Conservation (phyloP, 2,888 invertebrate genomes). For the Phragmatobia fuliginosa region DNA sequence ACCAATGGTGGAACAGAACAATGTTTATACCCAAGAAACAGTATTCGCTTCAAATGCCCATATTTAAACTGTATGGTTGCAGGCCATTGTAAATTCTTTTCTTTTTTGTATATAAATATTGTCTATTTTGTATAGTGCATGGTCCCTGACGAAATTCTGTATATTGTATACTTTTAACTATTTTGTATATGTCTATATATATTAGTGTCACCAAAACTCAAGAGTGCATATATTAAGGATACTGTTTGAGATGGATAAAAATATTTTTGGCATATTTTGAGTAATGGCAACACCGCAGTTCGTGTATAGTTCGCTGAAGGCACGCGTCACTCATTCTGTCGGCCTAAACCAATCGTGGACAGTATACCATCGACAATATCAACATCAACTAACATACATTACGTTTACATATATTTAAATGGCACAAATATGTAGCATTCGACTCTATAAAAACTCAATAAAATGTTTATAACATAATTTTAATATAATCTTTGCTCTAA, state of each 20-base stretch:
- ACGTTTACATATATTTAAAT: slow-evolving; percentile 73
- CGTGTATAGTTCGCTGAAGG: slow-evolving; percentile 46
- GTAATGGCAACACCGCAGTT: slow-evolving; percentile 41
- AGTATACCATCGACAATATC: slow-evolving; percentile 50
- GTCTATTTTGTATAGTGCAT: slow-evolving; percentile 44
- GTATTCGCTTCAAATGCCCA: neutral
- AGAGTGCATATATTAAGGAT: slow-evolving; percentile 7
- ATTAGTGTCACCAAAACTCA: slow-evolving; percentile 28
- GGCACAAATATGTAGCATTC: slow-evolving; percentile 82
- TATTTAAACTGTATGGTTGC: neutral
- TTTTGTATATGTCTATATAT: slow-evolving; percentile 9
- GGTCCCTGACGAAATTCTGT: slow-evolving; percentile 65
- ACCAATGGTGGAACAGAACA: slow-evolving; percentile 1
- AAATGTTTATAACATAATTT: slow-evolving; percentile 61
- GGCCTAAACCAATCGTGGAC: slow-evolving; percentile 51
- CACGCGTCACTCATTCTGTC: slow-evolving; percentile 52
- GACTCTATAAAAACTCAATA: slow-evolving; percentile 61
- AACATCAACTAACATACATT: slow-evolving; percentile 62
- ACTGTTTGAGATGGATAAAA: slow-evolving; percentile 1
- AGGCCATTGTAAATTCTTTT: slow-evolving; percentile 18
- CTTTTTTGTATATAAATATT: slow-evolving; percentile 41
- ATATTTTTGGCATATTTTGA: slow-evolving; percentile 25
- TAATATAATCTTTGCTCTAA: slow-evolving; percentile 79
- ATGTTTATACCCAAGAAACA: neutral
- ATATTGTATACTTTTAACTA: slow-evolving; percentile 42